These are phyloP conservation scores for Caerostris darwini DNA, from an alignment of 1,140 invertebrate species.

Conservation along the genomic window DNA sequence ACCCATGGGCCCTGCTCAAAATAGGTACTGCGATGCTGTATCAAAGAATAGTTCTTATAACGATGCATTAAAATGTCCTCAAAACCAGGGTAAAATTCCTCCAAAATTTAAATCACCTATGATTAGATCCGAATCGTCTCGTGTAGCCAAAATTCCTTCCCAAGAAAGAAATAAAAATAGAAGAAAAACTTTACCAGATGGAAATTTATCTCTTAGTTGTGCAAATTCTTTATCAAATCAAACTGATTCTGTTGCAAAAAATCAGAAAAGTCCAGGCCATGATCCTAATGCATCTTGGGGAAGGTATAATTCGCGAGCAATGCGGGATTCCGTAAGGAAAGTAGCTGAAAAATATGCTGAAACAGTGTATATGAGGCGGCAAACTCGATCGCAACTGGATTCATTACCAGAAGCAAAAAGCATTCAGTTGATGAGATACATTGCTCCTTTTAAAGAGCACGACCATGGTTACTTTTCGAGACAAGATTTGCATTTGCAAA, in stretches of 20 bases:
- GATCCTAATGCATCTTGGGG: conserved; percentile 76
- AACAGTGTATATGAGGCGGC: conserved; percentile 53
- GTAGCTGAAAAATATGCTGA: conserved; percentile 72
- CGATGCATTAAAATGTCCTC: not conserved
- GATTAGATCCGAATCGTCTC: conserved; percentile 61
- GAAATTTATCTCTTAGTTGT: conserved; percentile 17
- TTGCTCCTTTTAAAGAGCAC: not conserved
- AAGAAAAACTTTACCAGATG: conserved; percentile 69
- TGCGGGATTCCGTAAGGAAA: conserved; percentile 71
- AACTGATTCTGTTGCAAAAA: not conserved
- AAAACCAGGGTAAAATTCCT: not conserved
- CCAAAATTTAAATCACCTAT: conserved; percentile 40
- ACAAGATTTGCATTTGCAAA: not conserved
- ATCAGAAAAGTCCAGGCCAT: conserved; percentile 57
- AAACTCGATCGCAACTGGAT: conserved; percentile 44
- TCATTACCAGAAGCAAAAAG: conserved; percentile 46
- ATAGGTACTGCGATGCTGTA: not conserved
- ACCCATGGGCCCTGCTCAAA: not conserved
- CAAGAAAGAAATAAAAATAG: conserved; percentile 32
- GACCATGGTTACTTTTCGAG: not conserved
- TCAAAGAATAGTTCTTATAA: not conserved
- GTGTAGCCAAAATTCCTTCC: conserved; percentile 13
- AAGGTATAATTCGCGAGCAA: conserved; percentile 73
- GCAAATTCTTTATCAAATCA: not conserved
- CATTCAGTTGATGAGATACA: conserved; percentile 40